Evolutionary conservation across 2,888 invertebrate species (phyloP).

Genomic region (Chrysotoxum bicinctum): DNA sequence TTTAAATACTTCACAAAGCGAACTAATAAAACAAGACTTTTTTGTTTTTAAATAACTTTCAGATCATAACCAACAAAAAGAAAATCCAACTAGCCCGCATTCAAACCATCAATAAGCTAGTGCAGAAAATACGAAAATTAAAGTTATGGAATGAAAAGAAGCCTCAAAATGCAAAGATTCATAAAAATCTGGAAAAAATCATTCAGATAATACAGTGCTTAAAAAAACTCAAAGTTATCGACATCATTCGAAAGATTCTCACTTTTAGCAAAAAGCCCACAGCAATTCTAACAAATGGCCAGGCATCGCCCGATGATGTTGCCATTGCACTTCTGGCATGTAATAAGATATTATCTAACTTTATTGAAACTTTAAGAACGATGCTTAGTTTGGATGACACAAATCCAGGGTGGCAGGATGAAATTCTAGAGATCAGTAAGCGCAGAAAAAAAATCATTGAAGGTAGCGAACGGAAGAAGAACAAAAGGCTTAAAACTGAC

Average conservation of each 20-base stretch:
- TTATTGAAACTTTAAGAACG: slow-evolving; percentile 74
- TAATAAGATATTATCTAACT: slow-evolving; percentile 77
- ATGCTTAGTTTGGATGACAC: slow-evolving; percentile 74
- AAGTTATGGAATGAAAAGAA: slow-evolving; percentile 76
- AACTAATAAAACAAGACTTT: neutral
- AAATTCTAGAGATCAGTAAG: slow-evolving; percentile 77
- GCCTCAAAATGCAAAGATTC: slow-evolving; percentile 76
- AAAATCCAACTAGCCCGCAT: slow-evolving; percentile 77
- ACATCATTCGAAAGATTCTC: slow-evolving; percentile 76
- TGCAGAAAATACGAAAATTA: slow-evolving; percentile 79
- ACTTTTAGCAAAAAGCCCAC: slow-evolving; percentile 75
- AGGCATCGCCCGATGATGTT: slow-evolving; percentile 77
- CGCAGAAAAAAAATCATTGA: slow-evolving; percentile 64
- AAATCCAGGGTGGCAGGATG: slow-evolving; percentile 76
- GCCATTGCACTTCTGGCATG: slow-evolving; percentile 77
- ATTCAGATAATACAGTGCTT: slow-evolving; percentile 75
- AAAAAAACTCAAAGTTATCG: slow-evolving; percentile 77
- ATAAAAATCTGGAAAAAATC: slow-evolving; percentile 75
- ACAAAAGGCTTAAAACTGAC: slow-evolving; percentile 23
- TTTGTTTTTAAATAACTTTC: neutral
- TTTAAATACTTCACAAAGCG: neutral
- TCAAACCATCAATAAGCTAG: slow-evolving; percentile 78
- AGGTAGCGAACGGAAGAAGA: slow-evolving; percentile 21
- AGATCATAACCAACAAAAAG: slow-evolving; percentile 79
- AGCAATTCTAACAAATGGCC: slow-evolving; percentile 77